Conservation (phyloP, 1,140 invertebrate genomes). For the Hylaeus volcanicus region DNA sequence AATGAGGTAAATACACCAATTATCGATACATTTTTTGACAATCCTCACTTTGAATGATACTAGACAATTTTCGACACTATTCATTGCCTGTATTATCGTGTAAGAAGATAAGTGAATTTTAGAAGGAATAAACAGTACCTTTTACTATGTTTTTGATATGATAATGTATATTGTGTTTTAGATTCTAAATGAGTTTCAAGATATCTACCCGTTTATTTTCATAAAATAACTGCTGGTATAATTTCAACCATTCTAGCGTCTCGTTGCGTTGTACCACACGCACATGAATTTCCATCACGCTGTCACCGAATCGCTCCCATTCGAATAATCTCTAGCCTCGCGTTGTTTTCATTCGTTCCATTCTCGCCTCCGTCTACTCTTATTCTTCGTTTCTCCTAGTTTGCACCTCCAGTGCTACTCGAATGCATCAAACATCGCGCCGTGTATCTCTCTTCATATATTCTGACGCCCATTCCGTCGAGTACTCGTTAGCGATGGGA, state of each 20-base stretch:
- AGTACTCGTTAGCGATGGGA: background rate
- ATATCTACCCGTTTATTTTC: no score
- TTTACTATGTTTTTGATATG: no score
- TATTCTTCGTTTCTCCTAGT: background rate
- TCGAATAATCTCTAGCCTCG: constrained; percentile 16
- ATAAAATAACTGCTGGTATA: background rate
- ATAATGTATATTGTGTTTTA: no score
- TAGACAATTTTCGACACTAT: no score
- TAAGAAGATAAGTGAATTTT: no score
- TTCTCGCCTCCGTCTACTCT: background rate
- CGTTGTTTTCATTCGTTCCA: background rate
- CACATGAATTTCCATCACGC: constrained; percentile 29
- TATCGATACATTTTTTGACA: no score
- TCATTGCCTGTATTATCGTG: no score
- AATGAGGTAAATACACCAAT: background rate
- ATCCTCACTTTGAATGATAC: no score
- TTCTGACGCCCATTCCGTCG: background rate
- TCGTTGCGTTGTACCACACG: background rate
- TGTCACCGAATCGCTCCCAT: constrained; percentile 22
- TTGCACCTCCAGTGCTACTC: background rate
- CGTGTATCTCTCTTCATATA: background rate
- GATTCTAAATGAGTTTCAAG: no score
- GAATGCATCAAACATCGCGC: background rate
- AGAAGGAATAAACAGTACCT: no score
- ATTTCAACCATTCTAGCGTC: constrained; percentile 13